Conservation (phyloP, 2,888 invertebrate species). For the Zygaena filipendulae region DNA sequence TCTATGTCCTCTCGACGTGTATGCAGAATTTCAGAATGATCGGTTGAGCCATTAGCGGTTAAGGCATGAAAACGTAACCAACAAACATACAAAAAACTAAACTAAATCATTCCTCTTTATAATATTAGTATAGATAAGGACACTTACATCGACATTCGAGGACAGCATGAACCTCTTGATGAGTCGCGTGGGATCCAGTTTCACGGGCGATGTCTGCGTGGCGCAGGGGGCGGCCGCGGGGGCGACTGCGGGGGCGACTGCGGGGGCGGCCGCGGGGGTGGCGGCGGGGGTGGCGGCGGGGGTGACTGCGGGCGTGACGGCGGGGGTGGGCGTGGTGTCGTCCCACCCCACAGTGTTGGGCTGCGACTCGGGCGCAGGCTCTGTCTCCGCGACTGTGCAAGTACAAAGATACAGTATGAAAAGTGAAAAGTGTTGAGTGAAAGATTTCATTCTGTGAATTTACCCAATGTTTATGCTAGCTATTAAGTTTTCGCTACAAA, state of each 20-base stretch:
- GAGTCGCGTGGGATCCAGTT: slow-evolving; percentile 8
- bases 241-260: slow-evolving; percentile 14
- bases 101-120: too few relatives aligned
- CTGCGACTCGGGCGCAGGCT: slow-evolving; percentile 57
- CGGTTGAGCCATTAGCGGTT: too few relatives aligned
- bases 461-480: too few relatives aligned
- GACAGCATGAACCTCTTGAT: slow-evolving; percentile 54
- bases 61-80: too few relatives aligned
- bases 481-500: too few relatives aligned
- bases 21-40: too few relatives aligned
- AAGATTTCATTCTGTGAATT: too few relatives aligned
- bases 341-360: slow-evolving; percentile 80
- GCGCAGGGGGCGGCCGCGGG: slow-evolving; percentile 5
- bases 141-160: slow-evolving; percentile 57
- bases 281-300: slow-evolving; percentile 6
- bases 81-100: too few relatives aligned
- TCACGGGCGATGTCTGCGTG: too few relatives aligned
- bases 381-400: slow-evolving; percentile 33
- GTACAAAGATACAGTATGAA: slow-evolving; percentile 3
- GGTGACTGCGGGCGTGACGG: slow-evolving; percentile 13
- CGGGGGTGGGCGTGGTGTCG: slow-evolving; percentile 49
- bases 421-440: neutral
- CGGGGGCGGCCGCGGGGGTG: slow-evolving; percentile 2
- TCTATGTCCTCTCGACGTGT: too few relatives aligned
- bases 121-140: too few relatives aligned